Percentiles rank a stretch among this genome's conserved stretches.
Evolutionary conservation across 2,113 vertebrate species (phyloP).

Genomic region (Bubo blakistoni): DNA sequence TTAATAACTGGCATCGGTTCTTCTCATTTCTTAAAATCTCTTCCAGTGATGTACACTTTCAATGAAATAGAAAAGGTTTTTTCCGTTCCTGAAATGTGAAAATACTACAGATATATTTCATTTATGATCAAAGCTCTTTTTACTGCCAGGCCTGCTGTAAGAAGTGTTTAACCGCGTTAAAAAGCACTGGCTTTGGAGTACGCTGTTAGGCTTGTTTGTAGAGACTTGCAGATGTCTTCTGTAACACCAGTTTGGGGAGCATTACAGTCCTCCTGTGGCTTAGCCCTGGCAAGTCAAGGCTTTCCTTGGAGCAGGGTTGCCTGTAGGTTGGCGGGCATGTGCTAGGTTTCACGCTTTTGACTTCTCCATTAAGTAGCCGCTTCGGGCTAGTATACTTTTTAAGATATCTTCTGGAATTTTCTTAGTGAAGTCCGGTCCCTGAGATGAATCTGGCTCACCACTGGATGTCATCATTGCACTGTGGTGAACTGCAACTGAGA

Average conservation of each 20-base stretch:
- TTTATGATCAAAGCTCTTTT: background rate
- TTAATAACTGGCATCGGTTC: background rate
- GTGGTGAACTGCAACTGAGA: background rate
- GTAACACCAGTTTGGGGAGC: background rate
- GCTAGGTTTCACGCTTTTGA: background rate
- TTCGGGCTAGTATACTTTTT: background rate
- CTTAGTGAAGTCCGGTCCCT: background rate
- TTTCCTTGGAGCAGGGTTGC: background rate
- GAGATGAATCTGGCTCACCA: slow-evolving; percentile 53
- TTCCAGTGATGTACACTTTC: background rate
- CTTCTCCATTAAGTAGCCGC: background rate
- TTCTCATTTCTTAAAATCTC: background rate
- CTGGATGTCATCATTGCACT: slow-evolving; percentile 66
- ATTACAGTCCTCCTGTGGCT: fast-evolving
- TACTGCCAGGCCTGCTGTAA: background rate
- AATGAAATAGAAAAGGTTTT: background rate
- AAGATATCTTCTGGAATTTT: background rate
- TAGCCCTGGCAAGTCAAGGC: background rate
- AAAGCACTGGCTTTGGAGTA: background rate
- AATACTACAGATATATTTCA: background rate
- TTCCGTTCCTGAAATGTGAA: background rate
- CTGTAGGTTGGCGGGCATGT: background rate
- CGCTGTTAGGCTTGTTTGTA: background rate
- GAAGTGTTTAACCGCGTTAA: background rate
- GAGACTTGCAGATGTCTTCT: background rate